Base-by-base conservation (phyloP, 2,888 invertebrate genomes). In the Cremastinae sp. region DNA sequence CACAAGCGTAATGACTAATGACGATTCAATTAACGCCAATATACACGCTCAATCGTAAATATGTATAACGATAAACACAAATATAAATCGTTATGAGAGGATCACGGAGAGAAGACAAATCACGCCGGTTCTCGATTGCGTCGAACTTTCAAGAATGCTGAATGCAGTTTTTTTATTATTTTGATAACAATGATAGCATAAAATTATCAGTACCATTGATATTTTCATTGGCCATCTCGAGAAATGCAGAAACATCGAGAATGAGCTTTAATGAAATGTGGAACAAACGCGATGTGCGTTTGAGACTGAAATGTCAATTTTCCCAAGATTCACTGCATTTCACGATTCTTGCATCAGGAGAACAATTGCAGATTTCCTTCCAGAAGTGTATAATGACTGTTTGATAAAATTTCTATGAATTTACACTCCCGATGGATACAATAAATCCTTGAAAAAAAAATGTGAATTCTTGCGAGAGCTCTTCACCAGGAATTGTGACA, bases 401-500 rank as follows among this genome's bases (percentile, higher is more conserved):
- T 9, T n/a, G 20, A 35, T 12, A 20, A 41, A 70, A 53, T 43
- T 16, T 2, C n/a, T 53, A 61, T 45, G 47, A 53, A 18, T 2
- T 5, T 20, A n/a, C 20, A 56, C 18, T 1, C 12, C 18, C 28
- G 9, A 16, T 2, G 14, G 9, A 43, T 65, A 37, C 12, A 9
- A 47, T 39, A n/a, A 28, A 51, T 72, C 62, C 71, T 64, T 72
- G 64, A 64, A 51, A 72, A 55, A 8, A 35, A 55, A 37, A 39
- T 37, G 45, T 4, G 14, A 62, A 55, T 64, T n/a, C 18, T 45
- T 5, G 45, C 45, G 20, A 58, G 39, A 58, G 49, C 28, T 59
- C 16, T 53, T 53, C 43, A 39, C 18, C 45, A 51, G 61, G 43
- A 70, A 70, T 22, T 39, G 10, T 41, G 49, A 64, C 14, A 51